Evolutionary conservation across 2,888 invertebrate species (phyloP).

Genomic region (Mechanitis messenoides): DNA sequence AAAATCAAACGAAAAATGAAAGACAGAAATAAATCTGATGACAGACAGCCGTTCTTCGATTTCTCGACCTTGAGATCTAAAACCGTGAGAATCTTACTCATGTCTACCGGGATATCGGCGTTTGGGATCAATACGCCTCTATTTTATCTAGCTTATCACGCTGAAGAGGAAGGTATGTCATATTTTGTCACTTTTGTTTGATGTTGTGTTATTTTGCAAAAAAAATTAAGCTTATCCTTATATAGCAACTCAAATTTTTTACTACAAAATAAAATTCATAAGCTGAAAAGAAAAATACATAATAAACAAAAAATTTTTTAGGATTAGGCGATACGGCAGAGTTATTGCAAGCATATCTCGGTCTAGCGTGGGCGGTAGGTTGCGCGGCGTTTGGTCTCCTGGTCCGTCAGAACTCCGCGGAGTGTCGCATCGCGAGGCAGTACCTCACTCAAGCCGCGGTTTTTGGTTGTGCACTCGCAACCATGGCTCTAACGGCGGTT

Average conservation of each 20-base stretch:
- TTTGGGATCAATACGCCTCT: slow-evolving; percentile 92
- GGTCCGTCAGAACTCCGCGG: slow-evolving; percentile 88
- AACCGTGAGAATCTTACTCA: slow-evolving; percentile 87
- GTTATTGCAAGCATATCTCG: slow-evolving; percentile 84
- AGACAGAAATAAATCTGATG: slow-evolving; percentile 85
- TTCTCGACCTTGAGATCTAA: slow-evolving; percentile 89
- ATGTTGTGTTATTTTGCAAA: too few relatives aligned
- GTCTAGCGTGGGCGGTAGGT: slow-evolving; percentile 89
- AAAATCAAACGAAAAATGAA: slow-evolving; percentile 86
- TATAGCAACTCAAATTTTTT: not conserved
- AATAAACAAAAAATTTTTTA: slow-evolving; percentile 30
- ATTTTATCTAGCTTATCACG: slow-evolving; percentile 88
- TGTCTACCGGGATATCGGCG: slow-evolving; percentile 87
- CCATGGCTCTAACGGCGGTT: slow-evolving; percentile 85
- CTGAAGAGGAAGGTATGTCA: slow-evolving; percentile 81
- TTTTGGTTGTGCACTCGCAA: slow-evolving; percentile 85
- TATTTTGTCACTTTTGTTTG: not conserved
- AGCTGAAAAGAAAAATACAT: not conserved
- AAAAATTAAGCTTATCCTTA: not conserved
- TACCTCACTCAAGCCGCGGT: slow-evolving; percentile 89
- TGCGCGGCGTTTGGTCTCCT: slow-evolving; percentile 88
- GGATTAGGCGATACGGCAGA: slow-evolving; percentile 78
- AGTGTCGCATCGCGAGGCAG: slow-evolving; percentile 90
- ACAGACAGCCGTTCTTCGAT: slow-evolving; percentile 90
- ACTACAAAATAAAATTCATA: slow-evolving; percentile 13